These are phyloP conservation scores for Lonchura striata DNA, from an alignment of 2,113 vertebrate species.

Conservation along the genomic window DNA sequence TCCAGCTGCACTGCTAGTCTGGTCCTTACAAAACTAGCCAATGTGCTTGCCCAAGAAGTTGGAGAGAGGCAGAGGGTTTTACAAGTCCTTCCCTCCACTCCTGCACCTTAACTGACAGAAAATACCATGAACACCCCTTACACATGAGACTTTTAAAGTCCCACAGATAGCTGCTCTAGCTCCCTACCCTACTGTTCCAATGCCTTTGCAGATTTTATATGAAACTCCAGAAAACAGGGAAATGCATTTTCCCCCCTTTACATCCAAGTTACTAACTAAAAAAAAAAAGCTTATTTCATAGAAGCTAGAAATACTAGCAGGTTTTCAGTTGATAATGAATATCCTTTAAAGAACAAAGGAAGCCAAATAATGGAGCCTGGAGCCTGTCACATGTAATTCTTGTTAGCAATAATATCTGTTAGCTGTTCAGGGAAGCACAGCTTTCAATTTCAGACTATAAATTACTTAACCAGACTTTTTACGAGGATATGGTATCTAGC, in stretches of 20 bases:
- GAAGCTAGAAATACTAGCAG: neutral
- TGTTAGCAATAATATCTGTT: neutral
- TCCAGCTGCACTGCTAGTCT: neutral
- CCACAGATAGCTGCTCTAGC: neutral
- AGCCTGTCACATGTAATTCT: neutral
- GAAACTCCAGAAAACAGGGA: neutral
- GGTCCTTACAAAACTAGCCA: neutral
- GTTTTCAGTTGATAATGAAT: neutral
- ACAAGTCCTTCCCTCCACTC: neutral
- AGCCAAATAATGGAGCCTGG: neutral
- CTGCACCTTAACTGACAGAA: neutral
- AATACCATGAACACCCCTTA: neutral
- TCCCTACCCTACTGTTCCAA: neutral
- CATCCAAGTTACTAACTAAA: neutral
- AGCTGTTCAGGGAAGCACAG: neutral
- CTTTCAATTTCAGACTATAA: neutral
- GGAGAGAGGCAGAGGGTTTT: neutral
- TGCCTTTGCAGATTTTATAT: neutral
- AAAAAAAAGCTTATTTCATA: neutral
- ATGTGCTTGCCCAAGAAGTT: neutral
- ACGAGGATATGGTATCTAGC: neutral
- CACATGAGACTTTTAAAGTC: neutral
- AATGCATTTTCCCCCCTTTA: neutral
- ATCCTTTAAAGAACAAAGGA: neutral
- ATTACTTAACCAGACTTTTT: slow-evolving; percentile 46